Conservation (phyloP, 1,140 invertebrate genomes). For the Glomeris maerens region DNA sequence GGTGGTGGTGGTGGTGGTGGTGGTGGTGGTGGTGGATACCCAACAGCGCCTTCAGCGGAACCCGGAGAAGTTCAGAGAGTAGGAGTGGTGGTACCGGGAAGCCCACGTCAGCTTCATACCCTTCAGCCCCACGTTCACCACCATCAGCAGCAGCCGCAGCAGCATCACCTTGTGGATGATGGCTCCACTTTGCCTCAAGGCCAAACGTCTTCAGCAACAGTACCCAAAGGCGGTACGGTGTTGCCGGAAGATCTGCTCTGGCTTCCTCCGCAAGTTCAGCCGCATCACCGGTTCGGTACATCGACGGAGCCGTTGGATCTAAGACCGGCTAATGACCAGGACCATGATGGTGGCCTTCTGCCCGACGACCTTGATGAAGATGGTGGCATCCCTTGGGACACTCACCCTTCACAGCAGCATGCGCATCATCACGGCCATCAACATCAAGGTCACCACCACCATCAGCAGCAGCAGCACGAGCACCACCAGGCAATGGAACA, state of each 20-base stretch:
- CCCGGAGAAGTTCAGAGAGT: constrained; percentile 4
- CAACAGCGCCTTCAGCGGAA: constrained; percentile 13
- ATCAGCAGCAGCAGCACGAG: too few relatives aligned
- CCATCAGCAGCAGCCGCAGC: constrained; percentile 25
- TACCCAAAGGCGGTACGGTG: too few relatives aligned
- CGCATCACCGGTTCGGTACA: constrained; percentile 24
- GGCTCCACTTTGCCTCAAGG: too few relatives aligned
- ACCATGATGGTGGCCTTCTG: too few relatives aligned
- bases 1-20: constrained; percentile 10
- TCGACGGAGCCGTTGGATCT: constrained; percentile 4
- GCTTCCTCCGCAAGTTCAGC: too few relatives aligned
- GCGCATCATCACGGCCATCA: constrained; percentile 12
- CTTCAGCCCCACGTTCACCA: constrained; percentile 15
- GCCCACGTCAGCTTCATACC: constrained; percentile 32
- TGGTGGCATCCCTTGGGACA: too few relatives aligned
- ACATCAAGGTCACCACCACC: neutral
- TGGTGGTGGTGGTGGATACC: constrained; percentile 18
- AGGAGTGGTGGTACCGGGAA: neutral
- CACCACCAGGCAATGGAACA: neutral
- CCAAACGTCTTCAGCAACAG: too few relatives aligned
- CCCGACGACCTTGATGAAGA: too few relatives aligned
- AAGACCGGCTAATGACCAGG: too few relatives aligned
- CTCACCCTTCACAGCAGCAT: too few relatives aligned
- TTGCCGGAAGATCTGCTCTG: too few relatives aligned
- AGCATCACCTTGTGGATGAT: too few relatives aligned